Conservation (phyloP, 2,888 invertebrate species). For the Stenurella melanura region DNA sequence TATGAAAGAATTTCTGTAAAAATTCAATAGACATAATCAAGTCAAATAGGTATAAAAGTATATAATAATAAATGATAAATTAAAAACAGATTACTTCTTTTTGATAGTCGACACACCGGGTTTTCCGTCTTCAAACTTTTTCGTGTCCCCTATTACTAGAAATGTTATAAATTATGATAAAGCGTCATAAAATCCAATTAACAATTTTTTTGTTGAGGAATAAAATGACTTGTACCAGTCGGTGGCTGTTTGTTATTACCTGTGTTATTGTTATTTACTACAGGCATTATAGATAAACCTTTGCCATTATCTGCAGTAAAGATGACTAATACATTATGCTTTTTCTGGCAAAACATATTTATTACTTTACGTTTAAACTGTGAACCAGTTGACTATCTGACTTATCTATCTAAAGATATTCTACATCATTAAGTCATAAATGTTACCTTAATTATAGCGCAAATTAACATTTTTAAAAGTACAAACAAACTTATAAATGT, state of each 20-base stretch:
- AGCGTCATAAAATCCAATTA: no score
- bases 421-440: not conserved
- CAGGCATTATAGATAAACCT: not conserved
- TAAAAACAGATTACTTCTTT: no score
- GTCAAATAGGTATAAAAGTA: no score
- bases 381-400: not conserved
- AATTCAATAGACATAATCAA: no score
- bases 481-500: not conserved
- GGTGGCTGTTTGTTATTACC: not conserved
- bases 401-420: not conserved
- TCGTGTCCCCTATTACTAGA: no score
- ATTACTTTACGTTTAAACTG: not conserved
- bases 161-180: no score
- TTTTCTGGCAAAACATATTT: not conserved
- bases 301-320: not conserved
- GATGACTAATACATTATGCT: not conserved
- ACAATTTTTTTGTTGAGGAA: not conserved
- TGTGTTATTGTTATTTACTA: slow-evolving; percentile 1
- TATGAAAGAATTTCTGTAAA: no score
- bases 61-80: no score
- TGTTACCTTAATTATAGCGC: not conserved
- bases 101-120: no score
- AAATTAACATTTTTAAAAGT: not conserved
- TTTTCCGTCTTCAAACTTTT: no score
- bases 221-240: not conserved